Evolutionary conservation across 2,113 vertebrate species (phyloP), one percentile per base, ranked within the genome.

Genomic region (Rana temporaria): DNA sequence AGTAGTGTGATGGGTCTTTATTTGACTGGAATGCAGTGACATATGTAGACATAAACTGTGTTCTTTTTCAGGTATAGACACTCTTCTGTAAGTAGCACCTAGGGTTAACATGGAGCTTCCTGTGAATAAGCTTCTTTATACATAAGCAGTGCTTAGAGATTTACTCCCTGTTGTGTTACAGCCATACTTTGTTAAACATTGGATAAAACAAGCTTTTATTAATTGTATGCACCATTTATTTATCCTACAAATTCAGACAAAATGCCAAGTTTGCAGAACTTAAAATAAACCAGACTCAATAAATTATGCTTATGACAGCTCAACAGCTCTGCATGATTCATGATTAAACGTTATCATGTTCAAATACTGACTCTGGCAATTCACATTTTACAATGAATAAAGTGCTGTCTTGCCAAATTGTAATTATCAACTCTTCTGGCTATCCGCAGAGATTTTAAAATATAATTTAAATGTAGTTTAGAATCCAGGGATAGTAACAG

Each of bases 241-340:
- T 76, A 76, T 76, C 8, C 76, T 83, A 76, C 4, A 60, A 30
- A 68, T 76, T 48, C 63, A 68, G 52, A 56, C 64, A 76, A 68
- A 24, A 75, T 83, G 81, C 71, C 81, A 83, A 83, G 72, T 60
- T 75, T 59, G 72, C 63, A 74, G 52, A 64, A 65, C 72, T 76
- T 83, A 65, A 75, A 76, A 83, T 67, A 83, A 83, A 76, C 71
- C 72, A 83, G 81, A 83, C 72, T 32, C 72, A 55, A 81, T 82
- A 83, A 76, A 83, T 83, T 68, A 75, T 30, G 38, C 32, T 60
- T 55, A 42, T 82, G 79, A 74, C 79, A 74, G 69, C 70, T 55
- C 19, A 65, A 63, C 26, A 74, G 79, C 56, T 59, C 55, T 68
- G 65, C n/a, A 64, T 67, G 71, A 68, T 76, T 68, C 53, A 76